phyloP scores from a whole-genome alignment of 2,113 vertebrate species.

The Taurulus bubalis region DNA sequence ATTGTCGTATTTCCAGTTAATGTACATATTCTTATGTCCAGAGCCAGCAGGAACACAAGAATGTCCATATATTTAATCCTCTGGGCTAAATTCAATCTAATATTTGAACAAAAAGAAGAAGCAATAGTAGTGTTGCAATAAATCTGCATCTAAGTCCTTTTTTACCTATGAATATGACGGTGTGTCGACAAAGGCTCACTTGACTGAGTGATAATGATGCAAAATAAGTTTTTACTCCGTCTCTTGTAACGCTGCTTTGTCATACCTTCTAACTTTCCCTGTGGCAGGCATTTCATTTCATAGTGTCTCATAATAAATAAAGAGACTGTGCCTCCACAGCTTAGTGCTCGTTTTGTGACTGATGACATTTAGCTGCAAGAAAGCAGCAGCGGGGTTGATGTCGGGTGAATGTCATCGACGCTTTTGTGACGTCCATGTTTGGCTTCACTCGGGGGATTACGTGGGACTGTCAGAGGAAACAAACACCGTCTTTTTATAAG shows the following conservation, averaged over 20 bases:
- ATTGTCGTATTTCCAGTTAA: background rate
- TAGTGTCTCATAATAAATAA: background rate
- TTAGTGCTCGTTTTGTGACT: slow-evolving; percentile 6
- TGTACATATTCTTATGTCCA: background rate
- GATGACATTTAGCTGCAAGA: slow-evolving; percentile 15
- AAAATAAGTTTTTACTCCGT: background rate
- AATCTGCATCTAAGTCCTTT: background rate
- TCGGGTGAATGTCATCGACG: slow-evolving; percentile 25
- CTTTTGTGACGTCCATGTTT: slow-evolving; percentile 24
- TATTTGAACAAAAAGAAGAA: no score
- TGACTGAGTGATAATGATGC: background rate
- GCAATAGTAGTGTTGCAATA: background rate
- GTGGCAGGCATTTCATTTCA: slow-evolving; percentile 1
- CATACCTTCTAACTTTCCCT: background rate
- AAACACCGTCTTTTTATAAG: slow-evolving; percentile 34
- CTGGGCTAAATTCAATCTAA: background rate
- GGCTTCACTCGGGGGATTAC: slow-evolving; percentile 36
- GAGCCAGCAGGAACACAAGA: background rate
- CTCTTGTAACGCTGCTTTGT: background rate
- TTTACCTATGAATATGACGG: no score
- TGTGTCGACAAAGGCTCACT: no score
- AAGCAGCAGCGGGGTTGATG: slow-evolving; percentile 19
- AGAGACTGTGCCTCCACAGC: background rate
- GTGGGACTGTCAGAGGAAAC: slow-evolving; percentile 43
- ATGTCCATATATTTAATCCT: background rate